phyloP scores from a whole-genome alignment of 2,888 invertebrate genomes.

The Cheilosia vernalis region DNA sequence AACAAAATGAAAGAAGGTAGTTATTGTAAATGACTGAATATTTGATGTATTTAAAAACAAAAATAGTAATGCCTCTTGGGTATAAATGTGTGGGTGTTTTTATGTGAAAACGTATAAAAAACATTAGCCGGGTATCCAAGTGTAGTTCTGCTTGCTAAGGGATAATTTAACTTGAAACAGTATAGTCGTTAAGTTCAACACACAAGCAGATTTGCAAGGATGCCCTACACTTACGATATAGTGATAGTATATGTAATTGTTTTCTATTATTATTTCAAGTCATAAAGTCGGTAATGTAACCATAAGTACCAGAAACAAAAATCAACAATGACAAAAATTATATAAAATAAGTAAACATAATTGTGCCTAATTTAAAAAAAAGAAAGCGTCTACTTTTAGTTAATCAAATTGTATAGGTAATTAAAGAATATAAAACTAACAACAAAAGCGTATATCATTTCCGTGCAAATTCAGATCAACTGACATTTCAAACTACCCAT shows the following conservation, averaged over 20 bases:
- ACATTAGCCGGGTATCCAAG: background rate
- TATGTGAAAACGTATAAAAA: slow-evolving; percentile 10
- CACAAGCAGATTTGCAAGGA: background rate
- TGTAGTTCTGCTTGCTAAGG: background rate
- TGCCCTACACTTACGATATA: slow-evolving; percentile 11
- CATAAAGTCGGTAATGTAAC: slow-evolving; percentile 32
- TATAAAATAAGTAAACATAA: slow-evolving; percentile 57
- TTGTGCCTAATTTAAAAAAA: slow-evolving; percentile 60
- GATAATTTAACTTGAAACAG: background rate
- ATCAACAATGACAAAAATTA: slow-evolving; percentile 37
- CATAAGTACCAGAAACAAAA: slow-evolving; percentile 17
- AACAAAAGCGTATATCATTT: background rate
- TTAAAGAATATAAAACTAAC: slow-evolving; percentile 1
- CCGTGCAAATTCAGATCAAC: background rate
- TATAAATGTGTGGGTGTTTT: slow-evolving; percentile 31
- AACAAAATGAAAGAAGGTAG: slow-evolving; percentile 25
- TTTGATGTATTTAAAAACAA: slow-evolving; percentile 47
- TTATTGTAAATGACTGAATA: slow-evolving; percentile 63
- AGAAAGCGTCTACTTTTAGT: slow-evolving; percentile 18
- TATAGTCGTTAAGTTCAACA: background rate
- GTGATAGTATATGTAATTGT: slow-evolving; percentile 6
- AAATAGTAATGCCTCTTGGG: slow-evolving; percentile 49
- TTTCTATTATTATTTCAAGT: slow-evolving; percentile 14
- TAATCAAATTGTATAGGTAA: slow-evolving; percentile 18
- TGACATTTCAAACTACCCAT: background rate